phyloP scores from a whole-genome alignment of 2,888 invertebrate genomes.

The Itoplectis maculator region DNA sequence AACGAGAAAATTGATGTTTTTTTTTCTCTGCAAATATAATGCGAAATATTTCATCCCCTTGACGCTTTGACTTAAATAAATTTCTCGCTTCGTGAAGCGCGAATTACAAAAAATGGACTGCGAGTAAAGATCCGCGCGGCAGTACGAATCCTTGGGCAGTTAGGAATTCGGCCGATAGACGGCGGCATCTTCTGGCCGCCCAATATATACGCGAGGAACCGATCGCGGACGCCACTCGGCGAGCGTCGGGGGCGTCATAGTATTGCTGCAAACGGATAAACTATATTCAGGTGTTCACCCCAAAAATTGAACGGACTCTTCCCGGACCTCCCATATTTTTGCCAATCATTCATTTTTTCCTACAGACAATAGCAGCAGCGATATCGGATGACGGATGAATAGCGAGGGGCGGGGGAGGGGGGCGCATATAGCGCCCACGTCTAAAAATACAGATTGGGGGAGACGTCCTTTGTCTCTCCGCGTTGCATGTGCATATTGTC shows the following conservation, averaged over 20 bases:
- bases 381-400: not conserved
- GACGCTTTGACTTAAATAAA: too few species aligned
- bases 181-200: slow-evolving; percentile 31
- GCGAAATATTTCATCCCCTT: too few species aligned
- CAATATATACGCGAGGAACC: slow-evolving; percentile 44
- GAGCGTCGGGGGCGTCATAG: slow-evolving; percentile 37
- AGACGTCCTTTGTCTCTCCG: slow-evolving; percentile 55
- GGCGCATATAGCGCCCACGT: slow-evolving; percentile 31
- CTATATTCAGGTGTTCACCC: slow-evolving; percentile 47
- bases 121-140: too few species aligned
- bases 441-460: slow-evolving; percentile 59
- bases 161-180: slow-evolving; percentile 38
- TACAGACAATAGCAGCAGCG: not conserved
- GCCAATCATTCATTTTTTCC: too few species aligned
- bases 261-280: too few species aligned
- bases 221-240: not conserved
- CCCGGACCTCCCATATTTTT: slow-evolving; percentile 58
- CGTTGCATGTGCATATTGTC: slow-evolving; percentile 29
- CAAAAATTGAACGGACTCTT: slow-evolving; percentile 53
- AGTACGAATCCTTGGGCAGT: not conserved
- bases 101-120: too few species aligned
- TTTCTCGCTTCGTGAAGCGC: too few species aligned
- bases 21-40: too few species aligned
- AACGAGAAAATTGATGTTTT: too few species aligned
- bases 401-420: not conserved